Evolutionary conservation across 2,113 vertebrate species (phyloP).

Genomic region (Potamarius usumacintae): DNA sequence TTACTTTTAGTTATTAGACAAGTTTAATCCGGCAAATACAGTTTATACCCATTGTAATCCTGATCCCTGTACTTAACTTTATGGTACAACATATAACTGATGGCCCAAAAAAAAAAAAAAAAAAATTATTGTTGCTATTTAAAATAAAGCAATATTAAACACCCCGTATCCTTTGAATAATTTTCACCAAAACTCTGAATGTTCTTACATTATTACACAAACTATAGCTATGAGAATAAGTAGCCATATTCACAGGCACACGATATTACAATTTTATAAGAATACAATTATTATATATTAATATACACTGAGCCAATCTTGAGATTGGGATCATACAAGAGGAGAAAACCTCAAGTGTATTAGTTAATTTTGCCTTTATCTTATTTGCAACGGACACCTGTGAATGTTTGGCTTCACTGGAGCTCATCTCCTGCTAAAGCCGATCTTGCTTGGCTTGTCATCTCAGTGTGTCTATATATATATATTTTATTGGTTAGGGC

Average conservation of each 20-base stretch:
- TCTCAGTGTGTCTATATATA: not conserved
- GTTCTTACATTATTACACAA: not conserved
- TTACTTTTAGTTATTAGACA: not conserved
- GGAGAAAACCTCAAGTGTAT: not conserved
- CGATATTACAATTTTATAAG: not conserved
- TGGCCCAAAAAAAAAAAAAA: not conserved
- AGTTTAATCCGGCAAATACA: not conserved
- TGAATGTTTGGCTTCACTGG: conserved; percentile 63
- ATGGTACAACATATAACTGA: not conserved
- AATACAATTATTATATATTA: not conserved
- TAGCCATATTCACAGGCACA: not conserved
- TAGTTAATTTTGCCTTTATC: not conserved
- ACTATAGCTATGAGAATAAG: not conserved
- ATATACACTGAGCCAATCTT: not conserved
- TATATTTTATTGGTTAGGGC: not conserved
- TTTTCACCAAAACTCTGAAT: not conserved
- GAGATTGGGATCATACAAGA: not conserved
- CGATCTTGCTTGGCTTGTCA: conserved; percentile 47
- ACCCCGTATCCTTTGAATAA: not conserved
- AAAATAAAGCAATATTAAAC: not conserved
- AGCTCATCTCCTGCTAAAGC: conserved; percentile 63
- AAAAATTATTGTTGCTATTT: not conserved
- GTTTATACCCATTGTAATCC: not conserved
- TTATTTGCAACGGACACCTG: not conserved
- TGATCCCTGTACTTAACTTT: not conserved